Evolutionary conservation across 2,888 invertebrate species (phyloP), one percentile per base, ranked within the genome.

Genomic region (Melipona bicolor): DNA sequence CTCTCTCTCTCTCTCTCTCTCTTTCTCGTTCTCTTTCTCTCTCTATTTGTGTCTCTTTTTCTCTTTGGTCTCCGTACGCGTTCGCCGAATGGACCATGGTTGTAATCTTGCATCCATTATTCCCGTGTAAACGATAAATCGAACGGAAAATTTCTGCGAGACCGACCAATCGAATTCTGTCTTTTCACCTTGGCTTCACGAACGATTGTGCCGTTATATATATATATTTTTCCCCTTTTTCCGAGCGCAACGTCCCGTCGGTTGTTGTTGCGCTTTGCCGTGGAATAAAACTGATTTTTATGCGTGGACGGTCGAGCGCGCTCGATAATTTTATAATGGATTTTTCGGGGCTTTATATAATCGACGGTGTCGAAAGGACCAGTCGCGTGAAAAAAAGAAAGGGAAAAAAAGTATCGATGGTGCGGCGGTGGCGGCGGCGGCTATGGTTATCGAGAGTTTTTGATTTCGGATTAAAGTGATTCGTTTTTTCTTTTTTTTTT

Each of bases 41-140:
- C 4, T 1, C 32, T 77, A 4, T 59, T 64, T 43, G 11, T 9
- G 43, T 4, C 75, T 43, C 50, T 15, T 9, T 67, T 1, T 6
- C 59, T 15, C 43, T 50, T n/a, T 11, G 6, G 21, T 9, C 17
- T 13, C n/a, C 32, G 6, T 9, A 21, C 21, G 27, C n/a, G 15
- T 36, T 43, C 24, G 13, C 6, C 27, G 43, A 27, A 43, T 17
- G 54, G 67, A 17, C 50, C 36, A 17, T 6, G 56, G 43, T 52
- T 77, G 64, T 81, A 73, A 81, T 81, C 83, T 82, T 65, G 64
- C 59, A 77, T 77, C 83, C 74, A 85, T 83, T 79, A 79, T 83
- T 68, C 70, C 67, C 19, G 24, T 56, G 76, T 43, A 67, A 83
- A 80, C 65, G 79, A 24, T 59, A 79, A 81, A 85, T 80, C 81